Conservation (phyloP, 2,888 invertebrate genomes). For the Gymnocheta viridis region DNA sequence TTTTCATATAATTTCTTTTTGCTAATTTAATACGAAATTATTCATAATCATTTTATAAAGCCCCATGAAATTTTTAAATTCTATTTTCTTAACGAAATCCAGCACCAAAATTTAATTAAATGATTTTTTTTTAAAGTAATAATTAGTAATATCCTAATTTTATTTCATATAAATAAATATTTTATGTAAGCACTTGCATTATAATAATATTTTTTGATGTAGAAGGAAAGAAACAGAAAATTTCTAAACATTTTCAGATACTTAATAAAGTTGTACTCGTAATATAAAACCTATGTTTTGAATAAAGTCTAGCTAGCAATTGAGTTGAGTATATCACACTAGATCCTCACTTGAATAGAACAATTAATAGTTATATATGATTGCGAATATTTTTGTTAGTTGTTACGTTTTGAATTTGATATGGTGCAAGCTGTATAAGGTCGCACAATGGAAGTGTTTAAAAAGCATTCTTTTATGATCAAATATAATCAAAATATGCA, state of each 20-base stretch:
- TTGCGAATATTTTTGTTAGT: too few relatives aligned
- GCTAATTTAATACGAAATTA: slow-evolving; percentile 37
- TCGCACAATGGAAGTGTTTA: too few relatives aligned
- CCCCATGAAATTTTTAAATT: slow-evolving; percentile 40
- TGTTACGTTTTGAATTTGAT: too few relatives aligned
- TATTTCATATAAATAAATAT: slow-evolving; percentile 12
- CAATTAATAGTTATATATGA: too few relatives aligned
- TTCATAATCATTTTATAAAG: slow-evolving; percentile 42
- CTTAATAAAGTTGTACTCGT: too few relatives aligned
- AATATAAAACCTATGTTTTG: too few relatives aligned
- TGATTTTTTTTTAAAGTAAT: slow-evolving; percentile 29
- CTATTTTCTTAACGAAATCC: slow-evolving; percentile 60
- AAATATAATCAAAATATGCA: too few relatives aligned
- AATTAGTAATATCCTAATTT: slow-evolving; percentile 36
- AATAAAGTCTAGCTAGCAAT: too few relatives aligned
- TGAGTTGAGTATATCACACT: too few relatives aligned
- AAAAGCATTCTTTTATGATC: too few relatives aligned
- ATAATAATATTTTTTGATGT: neutral
- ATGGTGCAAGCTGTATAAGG: too few relatives aligned
- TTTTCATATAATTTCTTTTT: slow-evolving; percentile 22
- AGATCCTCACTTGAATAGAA: too few relatives aligned
- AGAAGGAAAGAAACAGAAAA: neutral
- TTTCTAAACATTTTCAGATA: neutral
- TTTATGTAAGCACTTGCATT: slow-evolving; percentile 9
- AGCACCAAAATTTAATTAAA: slow-evolving; percentile 66